Evolutionary conservation across 2,797 vertebrate genomes (phyloP).

Genomic region (Chelonia mydas): DNA sequence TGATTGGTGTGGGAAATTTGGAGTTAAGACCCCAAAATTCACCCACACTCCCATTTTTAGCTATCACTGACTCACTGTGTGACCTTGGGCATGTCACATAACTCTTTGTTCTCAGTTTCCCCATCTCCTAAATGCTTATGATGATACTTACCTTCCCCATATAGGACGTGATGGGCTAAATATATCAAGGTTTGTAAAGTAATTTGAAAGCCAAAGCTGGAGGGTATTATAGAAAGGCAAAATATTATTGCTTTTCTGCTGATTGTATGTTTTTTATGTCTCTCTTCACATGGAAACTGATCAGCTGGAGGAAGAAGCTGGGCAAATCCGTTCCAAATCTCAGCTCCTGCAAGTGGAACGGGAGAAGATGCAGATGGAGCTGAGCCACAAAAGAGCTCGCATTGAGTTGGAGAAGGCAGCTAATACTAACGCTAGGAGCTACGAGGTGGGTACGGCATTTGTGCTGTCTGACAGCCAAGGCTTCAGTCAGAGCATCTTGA

Average conservation of each 20-base stretch:
- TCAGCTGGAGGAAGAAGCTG: conserved; percentile 91
- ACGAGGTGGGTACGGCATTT: conserved; percentile 84
- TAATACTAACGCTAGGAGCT: conserved; percentile 85
- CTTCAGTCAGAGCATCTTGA: rapidly evolving
- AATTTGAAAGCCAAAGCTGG: rapidly evolving
- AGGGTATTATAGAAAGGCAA: rapidly evolving
- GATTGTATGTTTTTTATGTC: background rate
- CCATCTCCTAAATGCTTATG: background rate
- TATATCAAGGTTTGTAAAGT: background rate
- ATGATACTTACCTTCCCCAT: background rate
- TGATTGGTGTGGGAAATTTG: background rate
- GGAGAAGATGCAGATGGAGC: conserved; percentile 96
- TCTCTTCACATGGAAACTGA: background rate
- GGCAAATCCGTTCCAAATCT: conserved; percentile 87
- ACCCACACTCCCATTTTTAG: background rate
- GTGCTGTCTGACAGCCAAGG: rapidly evolving
- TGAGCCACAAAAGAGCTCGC: conserved; percentile 95
- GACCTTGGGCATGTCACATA: background rate
- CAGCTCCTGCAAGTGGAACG: conserved; percentile 90
- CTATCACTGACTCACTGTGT: background rate
- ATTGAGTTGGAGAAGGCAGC: conserved; percentile 94
- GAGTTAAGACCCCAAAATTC: background rate
- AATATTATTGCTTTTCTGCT: background rate
- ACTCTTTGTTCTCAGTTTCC: background rate
- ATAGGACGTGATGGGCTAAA: background rate